These are phyloP conservation scores for Mastacembelus armatus DNA, from an alignment of 2,797 vertebrate genomes.

Conservation along the genomic window DNA sequence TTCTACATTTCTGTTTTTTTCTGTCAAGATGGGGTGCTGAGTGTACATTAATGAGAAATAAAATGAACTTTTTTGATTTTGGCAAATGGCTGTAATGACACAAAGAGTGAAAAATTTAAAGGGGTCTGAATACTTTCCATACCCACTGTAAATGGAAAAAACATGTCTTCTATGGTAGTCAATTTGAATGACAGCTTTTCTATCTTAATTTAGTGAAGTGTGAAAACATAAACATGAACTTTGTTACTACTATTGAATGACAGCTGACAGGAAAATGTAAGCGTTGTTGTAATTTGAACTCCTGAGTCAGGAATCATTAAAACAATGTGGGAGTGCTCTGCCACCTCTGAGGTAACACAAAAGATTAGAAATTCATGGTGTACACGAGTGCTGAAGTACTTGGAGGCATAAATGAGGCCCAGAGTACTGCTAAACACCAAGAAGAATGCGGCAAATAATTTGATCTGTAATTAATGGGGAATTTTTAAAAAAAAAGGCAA, in stretches of 20 bases:
- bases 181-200: background rate
- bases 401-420: constrained; percentile 15
- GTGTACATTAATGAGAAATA: too few species aligned
- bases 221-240: constrained; percentile 22
- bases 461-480: constrained; percentile 53
- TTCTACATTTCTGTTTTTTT: too few species aligned
- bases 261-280: constrained; percentile 18
- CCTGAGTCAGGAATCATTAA: constrained; percentile 18
- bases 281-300: constrained; percentile 27
- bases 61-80: too few species aligned
- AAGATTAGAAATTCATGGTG: constrained; percentile 32
- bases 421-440: constrained; percentile 35
- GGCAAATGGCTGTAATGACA: too few species aligned
- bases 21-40: too few species aligned
- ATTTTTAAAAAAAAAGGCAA: constrained; percentile 34
- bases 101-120: too few species aligned
- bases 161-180: background rate
- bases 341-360: constrained; percentile 16
- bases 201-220: background rate
- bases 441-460: constrained; percentile 57
- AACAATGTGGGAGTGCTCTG: background rate
- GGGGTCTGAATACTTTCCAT: too few species aligned
- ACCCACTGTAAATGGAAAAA: too few species aligned
- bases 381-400: constrained; percentile 16
- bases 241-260: constrained; percentile 21